Base-by-base conservation (phyloP, 2,888 invertebrate genomes). In the Nymphalis urticae region DNA sequence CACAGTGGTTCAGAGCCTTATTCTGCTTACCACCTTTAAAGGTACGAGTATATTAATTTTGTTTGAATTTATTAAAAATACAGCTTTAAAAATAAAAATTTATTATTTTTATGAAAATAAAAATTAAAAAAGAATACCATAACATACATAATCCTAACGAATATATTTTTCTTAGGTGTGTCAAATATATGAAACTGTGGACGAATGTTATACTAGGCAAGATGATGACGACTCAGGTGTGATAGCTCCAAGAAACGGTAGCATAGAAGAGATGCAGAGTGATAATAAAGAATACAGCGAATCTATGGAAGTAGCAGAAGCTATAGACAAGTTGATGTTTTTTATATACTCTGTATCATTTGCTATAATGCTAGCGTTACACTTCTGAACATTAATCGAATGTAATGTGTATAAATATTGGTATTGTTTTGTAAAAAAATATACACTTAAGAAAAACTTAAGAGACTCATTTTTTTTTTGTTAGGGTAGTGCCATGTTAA, bases 181-280 rank as follows among this genome's bases (percentile, higher is more conserved):
- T 59, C 75, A 75, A 51, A 80, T 78, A 62, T 85, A 85, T 68
- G 82, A 82, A 54, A 81, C 85, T 0, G 73, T 86, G 10, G 86
- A 86, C 54, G 87, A 88, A 61, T 86, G 79, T 0, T 88, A 56
- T 24, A 17, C 27, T 3, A 58, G 36, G 10, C 36, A 19, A 36
- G 58, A 83, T 0, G 85, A 86, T 73, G 86, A 88, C 64, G 89
- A 90, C 10, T 85, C 85, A 0, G 86, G 85, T 8, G 72, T 76
- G 0, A 74, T 75, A 0, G 54, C 76, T 13, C 76, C 84, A 3
- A 79, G 82, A 58, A 80, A 80, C 9, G 77, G 79, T 2, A 80
- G 80, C 1, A 68, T 89, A 0, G 90, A 89, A 76, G 89, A 89
- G 66, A 89, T 91, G 90, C 83, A 90, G 63, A 79, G 79, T 24